These are phyloP conservation scores for Watsonalla binaria DNA, from an alignment of 2,888 invertebrate genomes.

Conservation along the genomic window DNA sequence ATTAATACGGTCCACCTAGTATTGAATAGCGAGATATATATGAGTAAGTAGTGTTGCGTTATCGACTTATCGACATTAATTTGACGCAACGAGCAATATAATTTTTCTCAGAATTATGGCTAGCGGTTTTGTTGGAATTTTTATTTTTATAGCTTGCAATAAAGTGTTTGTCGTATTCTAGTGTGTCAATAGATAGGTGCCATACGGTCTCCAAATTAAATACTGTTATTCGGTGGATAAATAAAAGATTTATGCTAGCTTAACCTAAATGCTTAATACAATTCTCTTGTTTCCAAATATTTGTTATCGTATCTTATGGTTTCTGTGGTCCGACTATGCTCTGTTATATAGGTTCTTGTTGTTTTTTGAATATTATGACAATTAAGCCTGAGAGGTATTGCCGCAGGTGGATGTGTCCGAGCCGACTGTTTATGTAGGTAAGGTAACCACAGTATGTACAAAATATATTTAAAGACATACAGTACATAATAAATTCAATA, in stretches of 20 bases:
- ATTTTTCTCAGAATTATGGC: constrained; percentile 33
- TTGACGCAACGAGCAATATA: constrained; percentile 27
- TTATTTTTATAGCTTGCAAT: constrained; percentile 17
- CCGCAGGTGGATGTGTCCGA: no score
- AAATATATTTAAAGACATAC: no score
- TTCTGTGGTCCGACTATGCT: no score
- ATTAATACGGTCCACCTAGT: constrained; percentile 16
- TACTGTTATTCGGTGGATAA: neutral
- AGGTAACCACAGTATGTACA: no score
- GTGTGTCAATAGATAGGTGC: constrained; percentile 3
- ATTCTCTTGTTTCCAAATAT: neutral
- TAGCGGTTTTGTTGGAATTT: constrained; percentile 31
- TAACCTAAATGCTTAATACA: neutral
- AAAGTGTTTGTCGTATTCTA: constrained; percentile 5
- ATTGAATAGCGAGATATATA: constrained; percentile 22
- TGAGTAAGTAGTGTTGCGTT: constrained; percentile 32
- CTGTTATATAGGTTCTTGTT: no score
- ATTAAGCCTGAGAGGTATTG: no score
- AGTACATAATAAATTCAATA: no score
- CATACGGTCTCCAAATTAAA: neutral
- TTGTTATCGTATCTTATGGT: no score
- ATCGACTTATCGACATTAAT: constrained; percentile 32
- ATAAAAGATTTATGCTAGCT: neutral
- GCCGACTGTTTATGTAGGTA: no score
- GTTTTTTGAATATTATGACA: no score